Base-by-base conservation (phyloP, 2,888 invertebrate genomes). In the Scaptomyza cyrtandrae region DNA sequence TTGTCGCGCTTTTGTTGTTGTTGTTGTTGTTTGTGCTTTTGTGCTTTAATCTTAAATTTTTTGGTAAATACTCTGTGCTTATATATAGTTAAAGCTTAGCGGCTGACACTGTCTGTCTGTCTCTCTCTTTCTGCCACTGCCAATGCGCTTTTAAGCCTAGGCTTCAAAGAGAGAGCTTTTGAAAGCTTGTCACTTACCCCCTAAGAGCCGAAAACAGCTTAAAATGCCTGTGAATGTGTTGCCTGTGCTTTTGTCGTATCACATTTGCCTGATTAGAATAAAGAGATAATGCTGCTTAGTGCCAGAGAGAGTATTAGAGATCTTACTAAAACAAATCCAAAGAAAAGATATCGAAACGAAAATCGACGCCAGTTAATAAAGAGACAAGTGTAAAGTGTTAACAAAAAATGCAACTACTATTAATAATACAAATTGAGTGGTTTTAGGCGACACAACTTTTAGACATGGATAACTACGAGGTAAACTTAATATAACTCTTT, bases 381-480 rank as follows among this genome's bases (percentile, higher is more conserved):
- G 2, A 45, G 33, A 19, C 13, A 46, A 50, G 69, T 61, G 69
- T 16, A 19, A 54, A 49, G 41, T 59, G 44, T 33, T 6, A 14
- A 66, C 57, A 35, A 9, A 24, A 24, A 24, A 24, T 37, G 19
- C 19, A 19, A 19, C 1, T 11, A 13, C 6, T 24, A 33, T 19
- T 46, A 73, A 53, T 68, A 77, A 64, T 50, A 63, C 46, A 73
- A 70, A 69, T 62, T 64, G 63, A 79, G 76, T 77, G 86, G 70
- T 65, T 79, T 61, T 88, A 83, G 88, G 72, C 80, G 41, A 57
- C 69, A 53, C 80, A 64, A 49, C 80, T 62, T 14, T 64, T 82
- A 74, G 80, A 72, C 54, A 88, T 88, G 83, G 83, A 83, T 44
- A 61, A 85, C 44, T 55, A 58, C 59, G 74, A 83, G 83, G 83